A percentile compares a stretch with the other conserved stretches of the same genome.
These are phyloP conservation scores for Tenualosa ilisha DNA, from an alignment of 2,797 vertebrate genomes.

Conservation along the genomic window DNA sequence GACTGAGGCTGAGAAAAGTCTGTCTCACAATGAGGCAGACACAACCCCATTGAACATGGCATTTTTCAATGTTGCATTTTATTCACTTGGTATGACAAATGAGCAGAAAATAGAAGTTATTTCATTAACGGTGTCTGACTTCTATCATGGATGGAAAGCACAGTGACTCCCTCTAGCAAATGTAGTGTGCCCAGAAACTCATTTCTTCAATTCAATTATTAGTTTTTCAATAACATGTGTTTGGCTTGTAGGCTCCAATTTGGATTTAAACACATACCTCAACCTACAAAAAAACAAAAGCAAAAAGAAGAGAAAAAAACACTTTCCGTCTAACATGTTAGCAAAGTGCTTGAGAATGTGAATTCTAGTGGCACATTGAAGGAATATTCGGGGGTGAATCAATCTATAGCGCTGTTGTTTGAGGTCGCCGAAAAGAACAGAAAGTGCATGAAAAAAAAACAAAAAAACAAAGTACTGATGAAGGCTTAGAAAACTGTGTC, in stretches of 20 bases:
- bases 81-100: not conserved
- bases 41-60: not conserved
- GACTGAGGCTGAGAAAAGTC: not conserved
- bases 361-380: not conserved
- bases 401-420: no score
- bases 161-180: not conserved
- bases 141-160: not conserved
- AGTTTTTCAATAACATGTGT: not conserved
- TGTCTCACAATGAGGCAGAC: not conserved
- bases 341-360: not conserved
- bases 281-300: not conserved
- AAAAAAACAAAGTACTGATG: no score
- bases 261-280: slow-evolving; percentile 2
- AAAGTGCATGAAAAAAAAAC: no score
- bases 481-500: no score
- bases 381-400: no score
- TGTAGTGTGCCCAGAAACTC: not conserved
- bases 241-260: not conserved
- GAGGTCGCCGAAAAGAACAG: no score
- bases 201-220: slow-evolving; percentile 10
- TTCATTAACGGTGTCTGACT: not conserved
- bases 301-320: not conserved
- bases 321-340: not conserved
- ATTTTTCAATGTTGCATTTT: not conserved
- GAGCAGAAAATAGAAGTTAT: not conserved